Evolutionary conservation across 2,888 invertebrate genomes (phyloP), one percentile per base, ranked within the genome.

Genomic region (Corythucha ciliata): DNA sequence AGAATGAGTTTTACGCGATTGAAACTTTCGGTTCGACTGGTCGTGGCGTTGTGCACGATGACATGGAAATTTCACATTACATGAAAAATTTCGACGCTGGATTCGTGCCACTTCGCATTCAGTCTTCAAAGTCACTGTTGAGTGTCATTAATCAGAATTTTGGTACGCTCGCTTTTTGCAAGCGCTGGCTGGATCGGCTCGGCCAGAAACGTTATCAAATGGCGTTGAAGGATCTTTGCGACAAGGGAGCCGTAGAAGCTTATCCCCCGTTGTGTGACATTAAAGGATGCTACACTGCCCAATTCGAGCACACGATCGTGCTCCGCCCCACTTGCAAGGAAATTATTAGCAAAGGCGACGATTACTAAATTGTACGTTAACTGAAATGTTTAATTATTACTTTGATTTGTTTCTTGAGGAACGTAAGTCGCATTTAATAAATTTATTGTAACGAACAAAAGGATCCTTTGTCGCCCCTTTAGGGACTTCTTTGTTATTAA

Each of bases 1-100:
- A 97, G 68, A 91, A 93, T 66, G 97, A 97, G 71, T 92, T 96
- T 70, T 98, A 96, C 72, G 97, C 97, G 1, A 98, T 98, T 62
- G 98, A 98, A 72, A 99, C 98, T 0, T 98, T 98, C 68, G 98
- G 98, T 34, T 96, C 96, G 6, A 98, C 98, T 1, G 98, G 98
- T 2, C 79, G 82, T 47, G 90, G 89, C 0, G 72, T 84, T 54
- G 97, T 99, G 2, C 96, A 97, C 66, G 97, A 99, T 67, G 98
- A 98, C 66, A 92, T 96, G 88, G 98, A 99, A 66, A 90, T 91
- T 63, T 97, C 96, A 14, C 98, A 98, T 72, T 99, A 99, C 69
- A 98, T 98, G 97, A 97, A 97, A 71, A 93, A 94, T 70, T 97
- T 85, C 67, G 96, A 98, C 64, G 83, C 83, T 61, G 74, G 74